phyloP scores from a whole-genome alignment of 2,888 invertebrate genomes.

The Pycnomerus fuliginosus region DNA sequence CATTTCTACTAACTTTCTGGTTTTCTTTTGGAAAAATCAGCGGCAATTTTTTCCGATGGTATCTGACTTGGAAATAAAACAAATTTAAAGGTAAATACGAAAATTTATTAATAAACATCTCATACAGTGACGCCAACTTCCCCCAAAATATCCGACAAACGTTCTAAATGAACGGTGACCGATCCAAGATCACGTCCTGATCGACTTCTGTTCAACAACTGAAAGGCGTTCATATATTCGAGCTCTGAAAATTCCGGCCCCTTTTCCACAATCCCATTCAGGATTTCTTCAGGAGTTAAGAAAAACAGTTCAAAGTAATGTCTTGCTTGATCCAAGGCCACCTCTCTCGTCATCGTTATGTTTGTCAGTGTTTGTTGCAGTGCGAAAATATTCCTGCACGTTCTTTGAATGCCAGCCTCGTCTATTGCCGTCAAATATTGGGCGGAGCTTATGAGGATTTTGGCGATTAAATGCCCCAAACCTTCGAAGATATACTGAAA shows the following conservation, averaged over 20 bases:
- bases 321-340: slow-evolving; percentile 85
- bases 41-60: too few relatives aligned
- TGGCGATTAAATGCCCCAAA: slow-evolving; percentile 75
- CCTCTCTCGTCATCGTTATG: slow-evolving; percentile 77
- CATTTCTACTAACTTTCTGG: too few relatives aligned
- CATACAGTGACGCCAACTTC: slow-evolving; percentile 80
- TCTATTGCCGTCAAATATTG: slow-evolving; percentile 79
- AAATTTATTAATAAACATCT: slow-evolving; percentile 16
- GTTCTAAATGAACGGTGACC: slow-evolving; percentile 70
- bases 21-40: too few relatives aligned
- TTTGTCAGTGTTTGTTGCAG: slow-evolving; percentile 83
- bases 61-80: too few relatives aligned
- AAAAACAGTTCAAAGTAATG: slow-evolving; percentile 86
- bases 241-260: slow-evolving; percentile 85
- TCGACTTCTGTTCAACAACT: slow-evolving; percentile 68
- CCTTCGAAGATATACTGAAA: slow-evolving; percentile 87
- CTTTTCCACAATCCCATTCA: slow-evolving; percentile 70
- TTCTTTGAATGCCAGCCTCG: slow-evolving; percentile 78
- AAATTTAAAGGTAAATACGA: too few relatives aligned
- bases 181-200: slow-evolving; percentile 56
- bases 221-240: slow-evolving; percentile 85
- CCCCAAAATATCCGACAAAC: slow-evolving; percentile 81
- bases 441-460: slow-evolving; percentile 77
- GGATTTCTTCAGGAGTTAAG: slow-evolving; percentile 53
- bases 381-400: slow-evolving; percentile 83